Conservation (phyloP, 2,888 invertebrate species). For the Pachliopta kotzebuea region DNA sequence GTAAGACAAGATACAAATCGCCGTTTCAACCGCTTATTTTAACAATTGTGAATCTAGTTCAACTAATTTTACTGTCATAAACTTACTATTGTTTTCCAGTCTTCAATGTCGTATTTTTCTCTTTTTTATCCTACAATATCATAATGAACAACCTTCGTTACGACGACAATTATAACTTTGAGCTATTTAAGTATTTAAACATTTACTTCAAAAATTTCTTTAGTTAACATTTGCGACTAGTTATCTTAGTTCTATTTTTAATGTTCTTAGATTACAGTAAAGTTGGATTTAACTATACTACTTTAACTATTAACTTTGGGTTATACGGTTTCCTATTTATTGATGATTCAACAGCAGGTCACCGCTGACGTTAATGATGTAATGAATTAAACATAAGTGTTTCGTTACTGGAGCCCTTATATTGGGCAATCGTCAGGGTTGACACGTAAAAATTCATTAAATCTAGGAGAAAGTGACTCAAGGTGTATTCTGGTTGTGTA, state of each 20-base stretch:
- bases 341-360: slow-evolving; percentile 40
- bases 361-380: slow-evolving; percentile 37
- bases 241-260: too few species aligned
- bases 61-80: slow-evolving; percentile 35
- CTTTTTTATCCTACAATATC: slow-evolving; percentile 10
- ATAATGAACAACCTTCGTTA: neutral
- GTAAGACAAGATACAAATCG: slow-evolving; percentile 36
- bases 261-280: neutral
- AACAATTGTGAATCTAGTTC: slow-evolving; percentile 34
- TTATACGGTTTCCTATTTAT: slow-evolving; percentile 33
- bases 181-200: neutral
- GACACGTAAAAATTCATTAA: slow-evolving; percentile 11
- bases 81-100: slow-evolving; percentile 32
- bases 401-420: slow-evolving; percentile 4
- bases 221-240: too few species aligned
- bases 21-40: slow-evolving; percentile 33
- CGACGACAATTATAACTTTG: neutral
- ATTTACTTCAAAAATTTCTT: too few species aligned
- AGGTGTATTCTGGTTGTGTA: neutral
- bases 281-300: neutral
- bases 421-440: slow-evolving; percentile 27
- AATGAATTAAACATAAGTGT: slow-evolving; percentile 39
- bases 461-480: neutral
- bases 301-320: neutral
- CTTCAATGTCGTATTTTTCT: slow-evolving; percentile 13